These are phyloP conservation scores for Ophiothrix spiculata DNA, from an alignment of 35 echinoderm and acorn worm species.

Conservation along the genomic window DNA sequence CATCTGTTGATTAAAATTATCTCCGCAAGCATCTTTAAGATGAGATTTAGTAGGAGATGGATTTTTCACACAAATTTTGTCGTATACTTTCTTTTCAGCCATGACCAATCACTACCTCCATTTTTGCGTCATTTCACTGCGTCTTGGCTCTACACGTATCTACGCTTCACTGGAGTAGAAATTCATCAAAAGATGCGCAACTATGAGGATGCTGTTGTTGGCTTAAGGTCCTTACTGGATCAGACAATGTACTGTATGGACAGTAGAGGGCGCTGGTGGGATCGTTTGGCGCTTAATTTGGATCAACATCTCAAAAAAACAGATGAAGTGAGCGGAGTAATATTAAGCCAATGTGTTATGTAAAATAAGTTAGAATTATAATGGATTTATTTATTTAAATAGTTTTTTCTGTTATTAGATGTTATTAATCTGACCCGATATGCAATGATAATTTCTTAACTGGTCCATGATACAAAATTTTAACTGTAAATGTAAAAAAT, in stretches of 20 bases:
- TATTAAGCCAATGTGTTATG: too few relatives aligned
- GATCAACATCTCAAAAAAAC: constrained; percentile 91
- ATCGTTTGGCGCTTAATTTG: constrained; percentile 88
- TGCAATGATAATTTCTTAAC: too few relatives aligned
- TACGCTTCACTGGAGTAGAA: constrained; percentile 71
- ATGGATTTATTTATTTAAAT: too few relatives aligned
- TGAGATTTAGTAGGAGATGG: too few relatives aligned
- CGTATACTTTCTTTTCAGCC: constrained; percentile 23
- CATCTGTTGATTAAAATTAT: too few relatives aligned
- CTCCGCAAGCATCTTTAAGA: too few relatives aligned
- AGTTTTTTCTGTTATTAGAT: too few relatives aligned
- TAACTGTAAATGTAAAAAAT: too few relatives aligned
- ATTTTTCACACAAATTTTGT: not conserved
- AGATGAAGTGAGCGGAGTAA: constrained; percentile 57
- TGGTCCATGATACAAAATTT: too few relatives aligned
- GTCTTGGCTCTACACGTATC: constrained; percentile 63
- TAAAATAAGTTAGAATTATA: not conserved
- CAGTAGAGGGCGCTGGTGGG: constrained; percentile 84
- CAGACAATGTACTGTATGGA: constrained; percentile 63
- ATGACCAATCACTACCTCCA: constrained; percentile 49
- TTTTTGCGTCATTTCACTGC: constrained; percentile 81
- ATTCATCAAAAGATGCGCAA: constrained; percentile 85
- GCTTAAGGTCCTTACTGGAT: constrained; percentile 35
- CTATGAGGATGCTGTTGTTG: constrained; percentile 83
- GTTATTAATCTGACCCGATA: too few relatives aligned